Conservation (phyloP, 1,140 invertebrate genomes). For the Nautilus pompilius region DNA sequence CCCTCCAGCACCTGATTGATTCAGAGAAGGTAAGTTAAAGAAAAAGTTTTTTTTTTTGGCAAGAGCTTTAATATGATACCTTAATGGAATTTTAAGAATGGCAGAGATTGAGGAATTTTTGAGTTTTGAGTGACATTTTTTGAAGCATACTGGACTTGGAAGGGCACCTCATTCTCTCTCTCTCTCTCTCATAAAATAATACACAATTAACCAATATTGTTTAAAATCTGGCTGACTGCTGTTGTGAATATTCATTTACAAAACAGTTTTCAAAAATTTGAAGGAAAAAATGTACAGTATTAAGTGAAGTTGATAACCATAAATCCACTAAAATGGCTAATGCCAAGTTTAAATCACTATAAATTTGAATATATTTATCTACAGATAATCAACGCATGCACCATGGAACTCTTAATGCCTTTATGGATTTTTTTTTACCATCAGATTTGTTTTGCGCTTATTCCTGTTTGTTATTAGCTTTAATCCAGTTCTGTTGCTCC, state of each 20-base stretch:
- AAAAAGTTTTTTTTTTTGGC: not conserved
- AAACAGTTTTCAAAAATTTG: no score
- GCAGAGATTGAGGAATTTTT: not conserved
- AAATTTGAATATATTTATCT: not conserved
- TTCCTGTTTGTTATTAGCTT: not conserved
- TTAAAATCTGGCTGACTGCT: not conserved
- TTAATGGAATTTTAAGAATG: not conserved
- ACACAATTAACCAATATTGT: not conserved
- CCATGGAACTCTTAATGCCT: not conserved
- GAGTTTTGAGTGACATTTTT: not conserved
- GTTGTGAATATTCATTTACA: no score
- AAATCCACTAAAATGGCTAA: no score
- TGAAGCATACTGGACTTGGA: not conserved
- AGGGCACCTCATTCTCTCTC: not conserved
- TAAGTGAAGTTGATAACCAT: no score
- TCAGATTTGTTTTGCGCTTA: not conserved
- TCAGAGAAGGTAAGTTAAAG: conserved; percentile 67
- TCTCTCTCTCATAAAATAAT: not conserved
- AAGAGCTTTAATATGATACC: not conserved
- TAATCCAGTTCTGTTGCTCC: conserved; percentile 9
- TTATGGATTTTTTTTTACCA: not conserved
- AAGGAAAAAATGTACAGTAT: no score
- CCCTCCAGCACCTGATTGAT: conserved; percentile 75
- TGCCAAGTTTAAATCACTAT: no score
- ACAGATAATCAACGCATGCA: not conserved